Conservation (phyloP, 2,888 invertebrate genomes). For the Amitus sp. region DNA sequence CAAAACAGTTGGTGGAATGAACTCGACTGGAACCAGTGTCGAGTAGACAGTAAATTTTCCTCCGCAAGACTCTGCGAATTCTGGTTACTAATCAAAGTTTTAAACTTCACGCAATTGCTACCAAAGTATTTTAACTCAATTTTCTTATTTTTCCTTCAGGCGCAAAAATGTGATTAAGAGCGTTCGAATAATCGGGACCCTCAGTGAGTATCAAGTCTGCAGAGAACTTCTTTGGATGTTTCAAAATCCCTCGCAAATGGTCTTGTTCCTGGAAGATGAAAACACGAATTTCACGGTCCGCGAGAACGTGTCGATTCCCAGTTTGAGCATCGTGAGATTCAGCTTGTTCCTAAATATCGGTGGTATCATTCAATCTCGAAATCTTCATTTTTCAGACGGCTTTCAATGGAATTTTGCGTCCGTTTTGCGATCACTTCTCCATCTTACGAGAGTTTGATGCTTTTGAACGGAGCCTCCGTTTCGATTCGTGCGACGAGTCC, state of each 20-base stretch:
- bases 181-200: conserved; percentile 45
- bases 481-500: conserved; percentile 19
- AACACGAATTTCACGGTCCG: conserved; percentile 46
- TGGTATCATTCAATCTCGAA: conserved; percentile 1
- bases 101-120: no score
- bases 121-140: no score
- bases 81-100: conserved; percentile 50
- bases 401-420: conserved; percentile 52
- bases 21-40: conserved; percentile 51
- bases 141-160: conserved; percentile 37
- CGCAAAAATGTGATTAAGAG: conserved; percentile 44
- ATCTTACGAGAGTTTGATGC: conserved; percentile 60
- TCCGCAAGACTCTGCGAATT: conserved; percentile 64
- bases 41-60: conserved; percentile 54
- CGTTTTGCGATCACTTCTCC: conserved; percentile 52
- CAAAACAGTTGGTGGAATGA: conserved; percentile 67
- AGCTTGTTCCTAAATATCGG: conserved; percentile 12
- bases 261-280: conserved; percentile 48
- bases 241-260: conserved; percentile 51
- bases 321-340: conserved; percentile 57
- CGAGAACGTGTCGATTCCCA: conserved; percentile 56
- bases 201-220: conserved; percentile 59
- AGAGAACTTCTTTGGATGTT: conserved; percentile 63
- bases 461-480: conserved; percentile 60
- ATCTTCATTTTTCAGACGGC: conserved; percentile 47